Evolutionary conservation across 2,888 invertebrate genomes (phyloP).

Genomic region (Heliconius erato): DNA sequence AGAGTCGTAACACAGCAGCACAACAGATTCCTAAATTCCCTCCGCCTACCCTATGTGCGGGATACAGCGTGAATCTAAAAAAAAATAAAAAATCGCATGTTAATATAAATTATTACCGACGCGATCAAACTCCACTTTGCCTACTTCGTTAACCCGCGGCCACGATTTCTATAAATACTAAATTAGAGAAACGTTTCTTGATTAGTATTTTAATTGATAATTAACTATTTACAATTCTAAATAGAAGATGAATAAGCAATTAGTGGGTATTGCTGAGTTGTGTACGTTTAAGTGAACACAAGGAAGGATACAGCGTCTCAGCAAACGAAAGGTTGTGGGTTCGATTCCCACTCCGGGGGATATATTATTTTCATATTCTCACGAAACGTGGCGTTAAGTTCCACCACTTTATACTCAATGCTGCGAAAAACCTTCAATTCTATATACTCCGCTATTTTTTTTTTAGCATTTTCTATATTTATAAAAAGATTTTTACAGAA

Average conservation of each 20-base stretch:
- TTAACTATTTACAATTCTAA: conserved; percentile 34
- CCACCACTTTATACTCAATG: too few species aligned
- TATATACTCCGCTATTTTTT: too few species aligned
- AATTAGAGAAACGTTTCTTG: conserved; percentile 28
- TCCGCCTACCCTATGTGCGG: background rate
- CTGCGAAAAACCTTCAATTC: too few species aligned
- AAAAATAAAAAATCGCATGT: background rate
- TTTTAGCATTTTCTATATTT: too few species aligned
- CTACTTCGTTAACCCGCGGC: conserved; percentile 30
- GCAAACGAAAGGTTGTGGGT: too few species aligned
- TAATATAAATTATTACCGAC: conserved; percentile 22
- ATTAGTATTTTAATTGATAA: conserved; percentile 37
- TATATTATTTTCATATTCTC: too few species aligned
- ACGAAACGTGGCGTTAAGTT: too few species aligned
- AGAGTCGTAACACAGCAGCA: background rate
- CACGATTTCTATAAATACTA: conserved; percentile 33
- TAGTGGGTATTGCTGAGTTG: background rate
- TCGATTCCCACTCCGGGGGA: too few species aligned
- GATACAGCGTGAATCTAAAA: background rate
- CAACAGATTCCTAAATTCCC: background rate
- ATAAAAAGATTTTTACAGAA: too few species aligned
- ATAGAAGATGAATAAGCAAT: conserved; percentile 28
- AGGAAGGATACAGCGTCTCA: too few species aligned
- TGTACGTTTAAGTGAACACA: background rate
- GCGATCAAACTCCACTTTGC: conserved; percentile 34